A percentile compares a stretch with the other conserved stretches of the same genome.
phyloP scores from a whole-genome alignment of 2,888 invertebrate genomes.

The Spialia ferax region DNA sequence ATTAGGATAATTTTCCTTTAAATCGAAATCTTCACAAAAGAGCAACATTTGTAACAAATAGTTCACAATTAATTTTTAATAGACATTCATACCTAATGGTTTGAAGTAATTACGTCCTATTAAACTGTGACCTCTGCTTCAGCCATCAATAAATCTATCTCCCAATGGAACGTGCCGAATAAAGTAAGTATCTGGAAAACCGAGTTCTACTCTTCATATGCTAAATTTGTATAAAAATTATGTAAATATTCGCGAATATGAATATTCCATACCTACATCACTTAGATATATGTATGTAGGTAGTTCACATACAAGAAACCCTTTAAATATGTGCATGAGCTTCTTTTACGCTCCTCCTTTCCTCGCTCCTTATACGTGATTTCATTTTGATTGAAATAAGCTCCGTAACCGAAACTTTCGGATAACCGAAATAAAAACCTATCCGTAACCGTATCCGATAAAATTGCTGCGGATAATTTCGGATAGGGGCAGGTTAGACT shows the following conservation, averaged over 20 bases:
- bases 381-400: no score
- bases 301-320: no score
- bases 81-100: not conserved
- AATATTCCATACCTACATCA: not conserved
- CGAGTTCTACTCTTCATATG: not conserved
- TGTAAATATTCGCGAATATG: not conserved
- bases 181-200: not conserved
- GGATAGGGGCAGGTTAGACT: no score
- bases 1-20: not conserved
- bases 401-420: no score
- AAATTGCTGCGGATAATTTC: no score
- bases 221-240: not conserved
- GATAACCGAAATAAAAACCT: no score
- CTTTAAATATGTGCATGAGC: no score
- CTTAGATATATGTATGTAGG: no score
- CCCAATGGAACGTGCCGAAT: not conserved
- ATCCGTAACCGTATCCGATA: no score
- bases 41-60: not conserved
- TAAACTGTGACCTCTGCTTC: conserved; percentile 5
- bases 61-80: not conserved
- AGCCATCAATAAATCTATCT: not conserved
- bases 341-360: no score
- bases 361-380: no score
- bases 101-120: conserved; percentile 7
- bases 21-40: not conserved